phyloP scores from a whole-genome alignment of 2,797 vertebrate genomes.

The Cetoscarus ocellatus region DNA sequence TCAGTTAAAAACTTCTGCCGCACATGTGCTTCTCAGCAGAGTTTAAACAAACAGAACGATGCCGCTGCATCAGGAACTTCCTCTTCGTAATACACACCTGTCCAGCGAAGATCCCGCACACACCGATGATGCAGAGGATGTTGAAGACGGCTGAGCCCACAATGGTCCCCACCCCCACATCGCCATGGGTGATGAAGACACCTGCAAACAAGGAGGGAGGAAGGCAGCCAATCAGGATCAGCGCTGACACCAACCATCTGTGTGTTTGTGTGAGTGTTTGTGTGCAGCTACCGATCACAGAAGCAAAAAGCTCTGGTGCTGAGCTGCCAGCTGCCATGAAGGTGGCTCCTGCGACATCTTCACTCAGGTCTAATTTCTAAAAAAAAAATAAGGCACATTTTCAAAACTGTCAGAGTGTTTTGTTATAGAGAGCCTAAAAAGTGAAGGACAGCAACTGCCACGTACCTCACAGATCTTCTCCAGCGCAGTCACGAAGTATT shows the following conservation, averaged over 20 bases:
- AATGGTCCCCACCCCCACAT: constrained; percentile 97
- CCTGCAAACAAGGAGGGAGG: constrained; percentile 81
- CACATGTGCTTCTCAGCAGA: constrained; percentile 45
- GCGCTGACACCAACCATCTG: constrained; percentile 60
- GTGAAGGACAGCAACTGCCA: not conserved
- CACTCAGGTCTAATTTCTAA: constrained; percentile 95
- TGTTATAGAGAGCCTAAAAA: not conserved
- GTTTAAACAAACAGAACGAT: constrained; percentile 59
- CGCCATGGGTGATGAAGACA: constrained; percentile 98
- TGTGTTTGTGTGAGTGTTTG: not conserved
- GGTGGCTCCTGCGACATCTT: constrained; percentile 97
- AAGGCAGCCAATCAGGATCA: constrained; percentile 50
- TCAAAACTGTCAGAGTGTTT: not conserved
- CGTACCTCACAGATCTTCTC: constrained; percentile 98
- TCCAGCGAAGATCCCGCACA: constrained; percentile 96
- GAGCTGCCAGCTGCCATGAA: constrained; percentile 99
- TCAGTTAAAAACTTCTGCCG: constrained; percentile 33
- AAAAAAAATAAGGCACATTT: not conserved
- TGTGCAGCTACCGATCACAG: constrained; percentile 89
- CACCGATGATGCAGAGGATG: constrained; percentile 97
- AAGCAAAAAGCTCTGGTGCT: constrained; percentile 97
- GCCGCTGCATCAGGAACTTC: constrained; percentile 22
- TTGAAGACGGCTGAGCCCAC: constrained; percentile 99
- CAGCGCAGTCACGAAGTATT: constrained; percentile 97
- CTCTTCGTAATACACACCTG: constrained; percentile 86